A percentile compares a stretch with the other conserved stretches of the same genome.
These are phyloP conservation scores for Hymenopus coronatus DNA, from an alignment of 2,888 invertebrate genomes.

Conservation along the genomic window DNA sequence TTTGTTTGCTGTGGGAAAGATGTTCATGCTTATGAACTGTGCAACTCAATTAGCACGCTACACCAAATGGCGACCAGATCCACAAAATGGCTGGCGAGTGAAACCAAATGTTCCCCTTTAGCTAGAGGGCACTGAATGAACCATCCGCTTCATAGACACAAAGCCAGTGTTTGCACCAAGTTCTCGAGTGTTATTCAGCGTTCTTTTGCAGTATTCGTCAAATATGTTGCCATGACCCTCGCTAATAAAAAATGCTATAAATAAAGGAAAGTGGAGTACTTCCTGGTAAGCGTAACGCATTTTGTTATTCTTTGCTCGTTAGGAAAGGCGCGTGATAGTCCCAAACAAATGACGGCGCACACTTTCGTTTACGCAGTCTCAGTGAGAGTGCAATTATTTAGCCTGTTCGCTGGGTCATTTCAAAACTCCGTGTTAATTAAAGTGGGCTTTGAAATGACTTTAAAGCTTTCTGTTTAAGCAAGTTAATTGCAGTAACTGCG, in stretches of 20 bases:
- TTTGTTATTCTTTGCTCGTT: neutral
- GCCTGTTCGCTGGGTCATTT: neutral
- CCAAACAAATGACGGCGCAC: neutral
- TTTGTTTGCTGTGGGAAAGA: neutral
- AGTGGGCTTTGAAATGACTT: neutral
- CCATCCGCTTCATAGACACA: too few relatives aligned
- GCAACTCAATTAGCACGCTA: neutral
- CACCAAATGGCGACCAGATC: neutral
- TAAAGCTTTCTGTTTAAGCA: too few relatives aligned
- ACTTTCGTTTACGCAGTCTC: too few relatives aligned
- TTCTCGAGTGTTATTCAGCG: neutral
- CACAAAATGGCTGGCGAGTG: neutral
- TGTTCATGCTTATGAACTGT: neutral
- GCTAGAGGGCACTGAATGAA: neutral
- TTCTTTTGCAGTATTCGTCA: neutral
- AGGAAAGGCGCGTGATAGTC: neutral
- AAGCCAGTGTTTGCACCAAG: neutral
- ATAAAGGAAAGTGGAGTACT: neutral
- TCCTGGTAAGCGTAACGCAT: neutral
- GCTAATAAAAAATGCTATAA: neutral
- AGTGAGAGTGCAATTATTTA: neutral
- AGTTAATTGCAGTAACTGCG: neutral
- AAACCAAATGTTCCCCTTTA: neutral
- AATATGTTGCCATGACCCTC: neutral
- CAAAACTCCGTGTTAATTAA: neutral